phyloP scores from a whole-genome alignment of 2,113 vertebrate genomes.

The Leptodactylus fuscus region DNA sequence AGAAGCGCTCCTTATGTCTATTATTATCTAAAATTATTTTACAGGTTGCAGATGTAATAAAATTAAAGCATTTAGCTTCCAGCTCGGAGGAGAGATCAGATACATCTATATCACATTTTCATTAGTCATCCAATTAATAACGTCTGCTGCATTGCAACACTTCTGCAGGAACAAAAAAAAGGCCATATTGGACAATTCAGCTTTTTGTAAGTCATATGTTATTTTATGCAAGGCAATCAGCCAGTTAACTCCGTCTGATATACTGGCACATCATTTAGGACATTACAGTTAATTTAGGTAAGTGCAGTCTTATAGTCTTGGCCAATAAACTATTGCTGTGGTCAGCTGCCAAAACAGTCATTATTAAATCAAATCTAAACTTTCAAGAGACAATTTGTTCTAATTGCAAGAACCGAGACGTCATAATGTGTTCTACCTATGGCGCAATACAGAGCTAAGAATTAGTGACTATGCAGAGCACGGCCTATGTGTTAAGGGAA shows the following conservation, averaged over 20 bases:
- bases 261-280: constrained; percentile 47
- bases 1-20: background rate
- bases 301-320: constrained; percentile 63
- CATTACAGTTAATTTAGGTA: constrained; percentile 62
- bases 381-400: constrained; percentile 67
- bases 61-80: background rate
- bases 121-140: constrained; percentile 51
- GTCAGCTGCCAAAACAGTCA: constrained; percentile 64
- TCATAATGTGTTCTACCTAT: background rate
- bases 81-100: background rate
- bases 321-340: constrained; percentile 12
- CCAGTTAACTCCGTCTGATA: constrained; percentile 25
- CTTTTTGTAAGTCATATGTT: constrained; percentile 47
- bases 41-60: background rate
- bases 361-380: constrained; percentile 66
- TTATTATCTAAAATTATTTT: background rate
- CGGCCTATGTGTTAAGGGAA: background rate
- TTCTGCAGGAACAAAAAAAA: constrained; percentile 33
- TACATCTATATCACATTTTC: constrained; percentile 39
- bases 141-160: constrained; percentile 38
- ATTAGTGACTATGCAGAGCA: background rate
- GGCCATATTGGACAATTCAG: constrained; percentile 29
- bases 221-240: constrained; percentile 40
- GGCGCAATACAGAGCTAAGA: background rate
- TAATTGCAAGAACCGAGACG: constrained; percentile 41